Conservation (phyloP, 2,113 vertebrate genomes). For the Tragelaphus imberbis region DNA sequence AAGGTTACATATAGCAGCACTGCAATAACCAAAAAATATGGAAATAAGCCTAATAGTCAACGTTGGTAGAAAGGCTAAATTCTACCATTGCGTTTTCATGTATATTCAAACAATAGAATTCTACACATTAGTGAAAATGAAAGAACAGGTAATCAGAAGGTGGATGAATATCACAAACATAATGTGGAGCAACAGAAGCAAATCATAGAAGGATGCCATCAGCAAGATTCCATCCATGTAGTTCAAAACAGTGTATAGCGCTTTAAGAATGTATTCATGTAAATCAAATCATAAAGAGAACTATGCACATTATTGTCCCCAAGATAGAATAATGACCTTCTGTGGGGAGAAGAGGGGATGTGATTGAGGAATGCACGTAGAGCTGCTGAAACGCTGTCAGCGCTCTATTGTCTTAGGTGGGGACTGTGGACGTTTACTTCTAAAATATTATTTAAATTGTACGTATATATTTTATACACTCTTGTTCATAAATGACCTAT, state of each 20-base stretch:
- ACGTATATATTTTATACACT: background rate
- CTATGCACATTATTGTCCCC: background rate
- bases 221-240: background rate
- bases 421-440: background rate
- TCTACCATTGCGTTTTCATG: background rate
- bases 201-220: background rate
- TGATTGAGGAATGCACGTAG: background rate
- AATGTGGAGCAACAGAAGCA: background rate
- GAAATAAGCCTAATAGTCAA: background rate
- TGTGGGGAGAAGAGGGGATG: background rate
- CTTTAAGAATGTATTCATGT: background rate
- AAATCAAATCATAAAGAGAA: background rate
- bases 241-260: background rate
- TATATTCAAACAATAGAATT: background rate
- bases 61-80: background rate
- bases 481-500: background rate
- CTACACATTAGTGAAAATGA: background rate
- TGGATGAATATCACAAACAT: background rate
- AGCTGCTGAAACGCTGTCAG: background rate
- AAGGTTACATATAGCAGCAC: background rate
- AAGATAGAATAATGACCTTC: background rate
- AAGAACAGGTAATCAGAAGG: background rate
- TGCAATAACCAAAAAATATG: background rate
- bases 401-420: background rate
- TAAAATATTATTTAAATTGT: background rate